Evolutionary conservation across 1,140 invertebrate species (phyloP).

Genomic region (Philopotamus ludificatus): DNA sequence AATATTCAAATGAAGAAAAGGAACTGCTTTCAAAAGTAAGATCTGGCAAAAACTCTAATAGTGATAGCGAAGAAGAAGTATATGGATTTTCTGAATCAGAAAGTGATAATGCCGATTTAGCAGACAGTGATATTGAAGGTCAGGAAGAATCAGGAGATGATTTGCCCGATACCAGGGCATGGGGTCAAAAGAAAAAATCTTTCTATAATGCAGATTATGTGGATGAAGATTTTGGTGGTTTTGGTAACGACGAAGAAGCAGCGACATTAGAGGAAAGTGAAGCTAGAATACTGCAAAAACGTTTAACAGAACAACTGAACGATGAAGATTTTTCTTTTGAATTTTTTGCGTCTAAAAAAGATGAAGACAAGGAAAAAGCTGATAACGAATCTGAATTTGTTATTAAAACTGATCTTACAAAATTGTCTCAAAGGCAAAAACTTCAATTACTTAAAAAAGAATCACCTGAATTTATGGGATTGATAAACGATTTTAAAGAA

Average conservation of each 20-base stretch:
- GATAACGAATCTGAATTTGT: conserved; percentile 55
- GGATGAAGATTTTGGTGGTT: conserved; percentile 79
- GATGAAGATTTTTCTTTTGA: conserved; percentile 80
- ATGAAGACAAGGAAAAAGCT: conserved; percentile 43
- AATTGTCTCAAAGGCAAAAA: conserved; percentile 73
- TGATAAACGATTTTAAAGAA: conserved; percentile 77
- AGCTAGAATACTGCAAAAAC: conserved; percentile 77
- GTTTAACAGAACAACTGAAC: conserved; percentile 74
- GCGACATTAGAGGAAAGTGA: conserved; percentile 84
- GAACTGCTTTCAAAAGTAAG: conserved; percentile 62
- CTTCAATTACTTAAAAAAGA: conserved; percentile 74
- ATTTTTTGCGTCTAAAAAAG: conserved; percentile 53
- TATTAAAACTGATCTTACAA: conserved; percentile 71
- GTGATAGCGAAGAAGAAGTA: conserved; percentile 66
- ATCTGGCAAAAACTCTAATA: conserved; percentile 55
- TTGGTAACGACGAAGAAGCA: conserved; percentile 68
- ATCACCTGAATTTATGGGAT: conserved; percentile 76
- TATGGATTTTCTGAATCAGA: conserved; percentile 62
- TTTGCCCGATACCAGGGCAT: conserved; percentile 77
- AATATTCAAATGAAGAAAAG: conserved; percentile 65
- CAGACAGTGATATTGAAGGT: conserved; percentile 72
- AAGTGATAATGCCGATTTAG: conserved; percentile 55
- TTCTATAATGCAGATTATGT: conserved; percentile 88
- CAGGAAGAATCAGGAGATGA: conserved; percentile 65
- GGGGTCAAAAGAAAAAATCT: conserved; percentile 76